phyloP scores from a whole-genome alignment of 2,113 vertebrate genomes.

The Chelonoidis abingdonii region DNA sequence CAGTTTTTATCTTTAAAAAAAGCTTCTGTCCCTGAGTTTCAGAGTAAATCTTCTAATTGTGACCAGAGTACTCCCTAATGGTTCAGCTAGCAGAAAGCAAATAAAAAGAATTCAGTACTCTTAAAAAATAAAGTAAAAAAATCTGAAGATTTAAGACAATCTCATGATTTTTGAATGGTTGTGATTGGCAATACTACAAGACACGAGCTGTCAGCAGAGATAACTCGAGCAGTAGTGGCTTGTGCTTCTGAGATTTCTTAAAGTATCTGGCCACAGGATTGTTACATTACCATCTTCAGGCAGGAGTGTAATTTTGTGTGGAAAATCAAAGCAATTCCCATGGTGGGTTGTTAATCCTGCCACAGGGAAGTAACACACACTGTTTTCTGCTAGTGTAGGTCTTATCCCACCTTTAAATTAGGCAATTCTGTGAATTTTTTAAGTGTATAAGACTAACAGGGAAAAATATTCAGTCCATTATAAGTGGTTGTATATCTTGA shows the following conservation, averaged over 20 bases:
- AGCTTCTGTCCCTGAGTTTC: neutral
- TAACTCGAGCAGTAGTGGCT: neutral
- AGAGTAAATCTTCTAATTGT: neutral
- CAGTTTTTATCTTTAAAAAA: neutral
- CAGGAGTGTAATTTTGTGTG: rapidly evolving
- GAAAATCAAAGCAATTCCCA: neutral
- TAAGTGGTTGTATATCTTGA: neutral
- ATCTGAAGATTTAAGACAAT: neutral
- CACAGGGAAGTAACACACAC: neutral
- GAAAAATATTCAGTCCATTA: rapidly evolving
- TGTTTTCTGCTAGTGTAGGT: neutral
- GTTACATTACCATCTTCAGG: neutral
- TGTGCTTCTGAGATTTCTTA: neutral
- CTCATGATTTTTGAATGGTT: neutral
- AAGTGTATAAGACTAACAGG: neutral
- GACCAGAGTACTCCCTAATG: neutral
- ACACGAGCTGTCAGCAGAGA: neutral
- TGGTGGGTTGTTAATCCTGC: neutral
- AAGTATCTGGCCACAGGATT: neutral
- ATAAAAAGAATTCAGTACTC: neutral
- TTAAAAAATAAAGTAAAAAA: neutral
- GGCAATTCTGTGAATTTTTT: neutral
- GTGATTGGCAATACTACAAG: neutral
- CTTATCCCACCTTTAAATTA: neutral
- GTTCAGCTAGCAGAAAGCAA: neutral